These are phyloP conservation scores for Tetraodon nigroviridis DNA, from an alignment of 2,113 vertebrate species.

Conservation along the genomic window DNA sequence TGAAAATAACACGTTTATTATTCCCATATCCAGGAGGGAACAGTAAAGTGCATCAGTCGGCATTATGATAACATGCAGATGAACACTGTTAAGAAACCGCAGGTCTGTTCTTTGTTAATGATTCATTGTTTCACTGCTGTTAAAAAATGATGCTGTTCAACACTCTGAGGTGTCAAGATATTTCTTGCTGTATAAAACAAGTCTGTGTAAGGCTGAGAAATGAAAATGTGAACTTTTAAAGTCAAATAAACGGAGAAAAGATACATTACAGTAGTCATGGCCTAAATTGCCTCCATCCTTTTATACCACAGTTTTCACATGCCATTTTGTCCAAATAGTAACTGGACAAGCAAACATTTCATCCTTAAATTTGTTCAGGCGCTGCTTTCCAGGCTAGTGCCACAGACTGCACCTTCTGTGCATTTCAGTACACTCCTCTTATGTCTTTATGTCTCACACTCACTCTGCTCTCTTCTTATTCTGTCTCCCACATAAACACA, in stretches of 20 bases:
- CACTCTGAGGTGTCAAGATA: too few species aligned
- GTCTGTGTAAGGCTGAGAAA: conserved; percentile 2
- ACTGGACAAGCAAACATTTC: conserved; percentile 13
- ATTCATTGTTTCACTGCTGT: too few species aligned
- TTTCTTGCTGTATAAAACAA: too few species aligned
- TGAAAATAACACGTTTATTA: conserved; percentile 46
- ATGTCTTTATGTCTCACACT: conserved; percentile 1
- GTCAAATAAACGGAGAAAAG: conserved; percentile 27
- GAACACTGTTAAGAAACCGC: conserved; percentile 1
- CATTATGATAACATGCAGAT: not conserved
- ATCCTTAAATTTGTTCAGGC: not conserved
- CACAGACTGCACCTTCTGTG: not conserved
- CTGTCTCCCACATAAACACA: conserved; percentile 6
- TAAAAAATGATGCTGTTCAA: too few species aligned
- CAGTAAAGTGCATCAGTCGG: conserved; percentile 71
- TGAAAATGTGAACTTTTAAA: conserved; percentile 13
- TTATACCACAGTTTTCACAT: conserved; percentile 29
- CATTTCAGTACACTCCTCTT: conserved; percentile 11
- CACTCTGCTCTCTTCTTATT: not conserved
- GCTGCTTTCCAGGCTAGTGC: not conserved
- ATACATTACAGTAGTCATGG: conserved; percentile 52
- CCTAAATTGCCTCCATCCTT: conserved; percentile 12
- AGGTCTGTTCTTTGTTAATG: too few species aligned
- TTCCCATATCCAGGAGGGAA: conserved; percentile 45
- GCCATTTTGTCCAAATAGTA: not conserved